phyloP scores from a whole-genome alignment of 2,113 vertebrate species.

The Rhinoptilus africanus region DNA sequence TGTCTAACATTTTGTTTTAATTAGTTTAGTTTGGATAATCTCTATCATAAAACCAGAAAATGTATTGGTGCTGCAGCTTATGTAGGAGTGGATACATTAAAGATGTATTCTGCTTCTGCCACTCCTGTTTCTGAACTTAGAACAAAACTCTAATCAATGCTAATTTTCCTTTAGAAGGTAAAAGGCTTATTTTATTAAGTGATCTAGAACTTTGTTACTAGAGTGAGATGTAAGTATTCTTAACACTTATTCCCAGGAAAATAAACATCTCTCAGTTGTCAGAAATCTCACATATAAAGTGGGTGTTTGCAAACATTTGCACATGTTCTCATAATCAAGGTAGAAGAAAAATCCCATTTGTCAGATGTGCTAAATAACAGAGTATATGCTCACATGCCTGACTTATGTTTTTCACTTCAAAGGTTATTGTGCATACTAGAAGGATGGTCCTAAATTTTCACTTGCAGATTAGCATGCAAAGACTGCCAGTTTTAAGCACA shows the following conservation, averaged over 20 bases:
- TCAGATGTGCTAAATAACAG: background rate
- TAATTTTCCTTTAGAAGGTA: background rate
- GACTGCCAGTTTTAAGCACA: background rate
- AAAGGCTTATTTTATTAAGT: background rate
- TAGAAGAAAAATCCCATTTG: background rate
- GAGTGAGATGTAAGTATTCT: background rate
- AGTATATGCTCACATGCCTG: background rate
- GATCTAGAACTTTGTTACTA: background rate
- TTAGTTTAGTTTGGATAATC: conserved; percentile 32
- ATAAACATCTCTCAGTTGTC: background rate
- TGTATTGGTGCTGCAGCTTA: conserved; percentile 1
- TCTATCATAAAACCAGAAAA: background rate
- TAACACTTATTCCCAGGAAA: background rate
- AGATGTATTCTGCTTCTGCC: background rate
- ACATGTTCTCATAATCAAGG: background rate
- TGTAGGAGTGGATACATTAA: background rate
- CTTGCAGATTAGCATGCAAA: background rate
- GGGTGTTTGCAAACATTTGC: background rate
- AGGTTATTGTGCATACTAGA: background rate
- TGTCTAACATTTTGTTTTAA: background rate
- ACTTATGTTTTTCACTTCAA: background rate
- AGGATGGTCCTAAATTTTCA: background rate
- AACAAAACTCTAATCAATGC: background rate
- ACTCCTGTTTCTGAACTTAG: background rate
- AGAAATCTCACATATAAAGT: background rate